phyloP scores from a whole-genome alignment of 2,113 vertebrate species.

The Dasypus novemcinctus region DNA sequence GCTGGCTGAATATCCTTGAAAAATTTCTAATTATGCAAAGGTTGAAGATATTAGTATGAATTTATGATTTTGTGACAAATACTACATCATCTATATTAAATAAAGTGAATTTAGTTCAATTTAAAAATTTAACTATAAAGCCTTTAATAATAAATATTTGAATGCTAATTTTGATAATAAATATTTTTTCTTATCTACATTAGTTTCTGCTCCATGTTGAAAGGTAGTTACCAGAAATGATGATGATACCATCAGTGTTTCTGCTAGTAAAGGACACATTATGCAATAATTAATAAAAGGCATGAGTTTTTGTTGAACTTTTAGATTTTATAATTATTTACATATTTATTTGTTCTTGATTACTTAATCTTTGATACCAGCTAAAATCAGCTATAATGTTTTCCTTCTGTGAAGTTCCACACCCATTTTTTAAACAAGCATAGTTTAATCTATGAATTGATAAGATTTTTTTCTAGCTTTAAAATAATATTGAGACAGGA shows the following conservation, averaged over 20 bases:
- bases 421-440: neutral
- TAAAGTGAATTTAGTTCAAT: neutral
- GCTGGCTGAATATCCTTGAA: neutral
- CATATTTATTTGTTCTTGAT: neutral
- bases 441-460: neutral
- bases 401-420: neutral
- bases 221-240: neutral
- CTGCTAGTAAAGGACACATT: no score
- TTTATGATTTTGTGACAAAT: rapidly evolving
- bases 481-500: neutral
- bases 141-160: neutral
- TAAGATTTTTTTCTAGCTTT: neutral
- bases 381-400: neutral
- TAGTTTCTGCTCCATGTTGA: neutral
- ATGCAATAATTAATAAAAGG: no score
- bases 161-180: neutral
- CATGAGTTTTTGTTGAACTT: neutral
- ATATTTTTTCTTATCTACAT: neutral
- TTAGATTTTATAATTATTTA: neutral
- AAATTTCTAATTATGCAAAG: neutral
- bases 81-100: rapidly evolving
- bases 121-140: neutral
- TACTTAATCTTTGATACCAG: neutral
- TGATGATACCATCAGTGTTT: neutral
- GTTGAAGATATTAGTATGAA: neutral